Base-by-base conservation (phyloP, 2,113 vertebrate genomes). In the Lasiurus borealis region DNA sequence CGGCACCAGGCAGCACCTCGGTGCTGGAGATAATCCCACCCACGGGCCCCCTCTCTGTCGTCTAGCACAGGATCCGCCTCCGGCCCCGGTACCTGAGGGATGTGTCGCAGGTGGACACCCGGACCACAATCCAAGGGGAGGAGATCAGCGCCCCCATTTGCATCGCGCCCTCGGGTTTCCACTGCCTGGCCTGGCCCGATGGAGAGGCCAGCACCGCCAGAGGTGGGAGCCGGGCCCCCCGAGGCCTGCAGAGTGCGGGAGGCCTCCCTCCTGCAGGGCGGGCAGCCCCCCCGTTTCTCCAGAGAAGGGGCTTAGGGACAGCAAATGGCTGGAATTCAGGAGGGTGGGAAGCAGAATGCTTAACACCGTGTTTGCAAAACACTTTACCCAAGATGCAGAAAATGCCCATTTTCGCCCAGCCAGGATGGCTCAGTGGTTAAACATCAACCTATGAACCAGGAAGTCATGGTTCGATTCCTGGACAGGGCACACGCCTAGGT, bases 171-270 rank as follows among this genome's bases (percentile, higher is more conserved):
- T 99, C 99, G 0, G 99, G 99, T 44, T 99, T 99, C 86, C 99
- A 99, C 96, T 98, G 99, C 72, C 97, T 99, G 15, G 99, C 99
- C 46, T 99, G 99, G 98, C 99, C 99, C 0, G 99, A 99, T 44
- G 99, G 99, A 44, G 99, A 99, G 97, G 96, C 98, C 97, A 99
- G 99, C 96, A 99, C 99, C 48, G 99, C 99, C 87, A 99, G 98
- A 97, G 99, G 99, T 99, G 98, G 1, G 69, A 44, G 0, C 18
- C 8, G 3, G 15, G 1, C 31, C 46, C 2, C 7, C 25, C 0
- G 4, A 81, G 46, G n/a, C 31, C 11, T 15, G 5, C 75, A 0
- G 1, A 3, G 2, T 16, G 5, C 2, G 6, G 5, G 31, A 31
- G 27, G 4, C 1, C 6, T 31, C 71, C 73, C n/a, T 52, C 54